Base-by-base conservation (phyloP, 2,113 vertebrate genomes). In the Epinephelus lanceolatus region DNA sequence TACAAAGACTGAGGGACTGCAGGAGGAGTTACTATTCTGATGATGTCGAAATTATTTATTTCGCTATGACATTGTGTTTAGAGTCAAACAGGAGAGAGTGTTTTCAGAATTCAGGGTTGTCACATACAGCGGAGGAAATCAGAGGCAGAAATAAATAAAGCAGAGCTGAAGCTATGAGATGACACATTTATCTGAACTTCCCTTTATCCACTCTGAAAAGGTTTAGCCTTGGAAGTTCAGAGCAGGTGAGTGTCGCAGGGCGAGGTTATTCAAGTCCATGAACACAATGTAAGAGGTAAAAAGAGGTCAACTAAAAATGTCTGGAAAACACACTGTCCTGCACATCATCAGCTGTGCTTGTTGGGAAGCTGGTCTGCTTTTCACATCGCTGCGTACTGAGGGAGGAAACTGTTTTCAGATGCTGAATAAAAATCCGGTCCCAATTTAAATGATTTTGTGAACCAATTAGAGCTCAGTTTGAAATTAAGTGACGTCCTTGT, bases 131-230 rank as follows among this genome's bases (percentile, higher is more conserved):
- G 19, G 1, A n/a, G 15, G 2, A 19, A 75, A 81, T 37, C 11
- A n/a, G n/a, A 56, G 49, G 17, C 45, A 65, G 19, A 79, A 21
- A 71, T 17, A 72, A 25, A 67, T 55, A 37, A 37, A n/a, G 68
- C 49, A 45, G 60, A 75, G 59, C 25, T 66, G 2, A 47, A 78
- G n/a, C 21, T 70, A 5, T 51, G 27, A 78, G 52, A 61, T 53
- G 40, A 15, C 61, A 33, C 55, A 37, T 85, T 85, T 81, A 73
- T 72, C 47, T 61, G 51, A 62, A 74, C 25, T 2, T 47, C 33
- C 9, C 61, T 47, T 55, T 17, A 52, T 33, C 18, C 11, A 12
- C 25, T 51, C 23, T 47, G 12, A 47, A 17, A 19, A 49, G 7
- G 23, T 67, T 67, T 15, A 17, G 56, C 19, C 18, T 75, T 40